Evolutionary conservation across 1,140 invertebrate species (phyloP).

Genomic region (Chironomus tepperi): DNA sequence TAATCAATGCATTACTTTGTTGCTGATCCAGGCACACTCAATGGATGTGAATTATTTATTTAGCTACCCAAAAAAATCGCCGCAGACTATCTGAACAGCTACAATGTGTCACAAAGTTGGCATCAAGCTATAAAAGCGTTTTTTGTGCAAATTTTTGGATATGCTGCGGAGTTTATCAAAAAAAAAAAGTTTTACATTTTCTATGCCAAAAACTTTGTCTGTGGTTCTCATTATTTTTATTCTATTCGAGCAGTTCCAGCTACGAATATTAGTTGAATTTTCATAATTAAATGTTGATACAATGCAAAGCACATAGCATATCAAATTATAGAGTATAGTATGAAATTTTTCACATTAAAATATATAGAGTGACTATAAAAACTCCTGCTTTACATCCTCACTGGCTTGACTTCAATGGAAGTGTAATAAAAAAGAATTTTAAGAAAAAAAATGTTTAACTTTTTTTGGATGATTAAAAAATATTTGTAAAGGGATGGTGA

Average conservation of each 20-base stretch:
- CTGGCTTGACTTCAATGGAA: background rate
- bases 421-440: background rate
- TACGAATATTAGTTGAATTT: background rate
- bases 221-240: background rate
- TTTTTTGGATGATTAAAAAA: background rate
- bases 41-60: conserved; percentile 8
- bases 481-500: background rate
- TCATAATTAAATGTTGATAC: conserved; percentile 4
- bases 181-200: conserved; percentile 9
- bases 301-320: conserved; percentile 6
- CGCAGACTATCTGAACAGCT: background rate
- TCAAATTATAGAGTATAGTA: background rate
- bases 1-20: background rate
- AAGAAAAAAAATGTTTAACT: no score
- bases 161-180: background rate
- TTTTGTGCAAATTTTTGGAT: background rate
- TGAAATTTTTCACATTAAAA: background rate
- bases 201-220: conserved; percentile 12
- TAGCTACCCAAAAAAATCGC: background rate
- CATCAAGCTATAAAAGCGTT: background rate
- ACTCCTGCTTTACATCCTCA: background rate
- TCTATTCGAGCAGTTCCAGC: background rate
- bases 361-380: background rate
- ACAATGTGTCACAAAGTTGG: background rate
- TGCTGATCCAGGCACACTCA: background rate